Percentiles rank a stretch among this genome's conserved stretches.
Evolutionary conservation across 2,888 invertebrate genomes (phyloP).

Genomic region (Limnephilus rhombicus): DNA sequence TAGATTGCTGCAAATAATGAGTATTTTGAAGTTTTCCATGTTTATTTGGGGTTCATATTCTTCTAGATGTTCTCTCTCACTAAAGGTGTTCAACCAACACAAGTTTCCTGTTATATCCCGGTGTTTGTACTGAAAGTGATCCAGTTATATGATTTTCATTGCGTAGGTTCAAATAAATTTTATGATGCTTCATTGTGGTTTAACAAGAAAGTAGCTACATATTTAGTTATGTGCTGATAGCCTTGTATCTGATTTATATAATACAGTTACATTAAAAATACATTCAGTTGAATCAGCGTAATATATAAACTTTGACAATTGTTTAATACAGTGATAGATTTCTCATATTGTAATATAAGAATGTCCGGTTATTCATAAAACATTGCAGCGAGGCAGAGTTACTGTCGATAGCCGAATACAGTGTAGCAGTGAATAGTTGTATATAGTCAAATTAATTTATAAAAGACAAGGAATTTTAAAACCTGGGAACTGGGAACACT

Average conservation of each 20-base stretch:
- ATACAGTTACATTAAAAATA: neutral
- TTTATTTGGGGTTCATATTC: neutral
- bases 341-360: neutral
- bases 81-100: neutral
- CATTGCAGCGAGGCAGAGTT: neutral
- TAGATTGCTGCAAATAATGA: neutral
- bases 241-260: neutral
- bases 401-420: neutral
- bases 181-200: neutral
- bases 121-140: neutral
- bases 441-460: neutral
- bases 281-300: neutral
- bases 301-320: neutral
- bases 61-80: slow-evolving; percentile 17
- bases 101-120: slow-evolving; percentile 1
- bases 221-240: neutral
- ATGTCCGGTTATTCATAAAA: neutral
- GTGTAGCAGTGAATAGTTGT: neutral
- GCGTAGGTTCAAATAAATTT: neutral
- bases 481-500: neutral
- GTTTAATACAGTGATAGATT: neutral
- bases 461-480: neutral
- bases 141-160: neutral
- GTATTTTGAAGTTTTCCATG: neutral
- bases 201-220: neutral